These are phyloP conservation scores for Echinometra lucunter DNA, from an alignment of 53 echinoderm and acorn worm species.

Conservation along the genomic window DNA sequence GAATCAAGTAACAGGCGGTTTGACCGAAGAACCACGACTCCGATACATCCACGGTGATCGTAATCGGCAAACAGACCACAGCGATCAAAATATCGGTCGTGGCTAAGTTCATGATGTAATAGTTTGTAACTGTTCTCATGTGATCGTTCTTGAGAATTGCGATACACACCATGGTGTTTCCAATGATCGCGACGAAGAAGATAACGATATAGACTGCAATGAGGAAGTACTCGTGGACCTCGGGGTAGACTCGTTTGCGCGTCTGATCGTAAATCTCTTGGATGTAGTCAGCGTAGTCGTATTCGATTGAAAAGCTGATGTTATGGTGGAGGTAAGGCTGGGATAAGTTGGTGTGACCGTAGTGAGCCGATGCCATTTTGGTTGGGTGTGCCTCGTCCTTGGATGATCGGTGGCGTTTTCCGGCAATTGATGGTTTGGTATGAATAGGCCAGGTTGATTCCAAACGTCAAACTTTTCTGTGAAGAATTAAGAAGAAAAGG, in stretches of 20 bases:
- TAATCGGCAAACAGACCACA: slow-evolving; percentile 77
- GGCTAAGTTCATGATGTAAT: slow-evolving; percentile 87
- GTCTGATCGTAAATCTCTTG: slow-evolving; percentile 51
- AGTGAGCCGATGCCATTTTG: slow-evolving; percentile 7
- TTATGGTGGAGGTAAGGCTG: not conserved
- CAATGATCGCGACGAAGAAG: slow-evolving; percentile 77
- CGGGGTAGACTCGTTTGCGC: slow-evolving; percentile 70
- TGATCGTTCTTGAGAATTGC: slow-evolving; percentile 85
- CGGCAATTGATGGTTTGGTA: not conserved
- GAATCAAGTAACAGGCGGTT: slow-evolving; percentile 75
- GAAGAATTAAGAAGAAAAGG: not conserved
- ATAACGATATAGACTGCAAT: slow-evolving; percentile 75
- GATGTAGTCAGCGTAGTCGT: not conserved
- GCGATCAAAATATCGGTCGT: slow-evolving; percentile 82
- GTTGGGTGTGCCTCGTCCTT: not conserved
- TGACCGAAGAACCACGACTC: slow-evolving; percentile 92
- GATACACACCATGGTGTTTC: slow-evolving; percentile 84
- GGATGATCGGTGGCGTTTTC: not conserved
- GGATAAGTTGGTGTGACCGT: not conserved
- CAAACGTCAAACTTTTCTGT: not conserved
- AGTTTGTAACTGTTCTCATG: slow-evolving; percentile 91
- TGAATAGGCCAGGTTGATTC: not conserved
- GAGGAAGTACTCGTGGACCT: slow-evolving; percentile 83
- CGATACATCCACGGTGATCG: slow-evolving; percentile 79
- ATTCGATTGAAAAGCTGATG: not conserved